phyloP scores from a whole-genome alignment of 2,113 vertebrate genomes.

The Prunella himalayana region DNA sequence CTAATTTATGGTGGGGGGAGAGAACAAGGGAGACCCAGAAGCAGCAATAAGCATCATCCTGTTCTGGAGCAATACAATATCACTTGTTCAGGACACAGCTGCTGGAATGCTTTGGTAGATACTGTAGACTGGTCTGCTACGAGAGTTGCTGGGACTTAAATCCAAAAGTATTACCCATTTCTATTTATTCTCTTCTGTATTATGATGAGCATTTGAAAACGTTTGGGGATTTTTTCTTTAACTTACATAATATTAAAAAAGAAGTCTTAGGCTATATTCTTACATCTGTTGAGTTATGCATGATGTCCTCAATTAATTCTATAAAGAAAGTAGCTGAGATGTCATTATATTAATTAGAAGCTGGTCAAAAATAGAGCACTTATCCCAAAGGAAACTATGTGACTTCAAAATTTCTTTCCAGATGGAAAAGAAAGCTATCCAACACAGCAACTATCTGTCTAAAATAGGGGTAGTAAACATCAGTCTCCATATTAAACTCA shows the following conservation, averaged over 20 bases:
- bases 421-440: neutral
- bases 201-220: neutral
- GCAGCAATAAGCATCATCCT: neutral
- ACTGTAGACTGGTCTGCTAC: neutral
- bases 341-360: constrained; percentile 3
- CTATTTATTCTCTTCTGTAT: neutral
- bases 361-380: neutral
- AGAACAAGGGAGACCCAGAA: constrained; percentile 11
- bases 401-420: neutral
- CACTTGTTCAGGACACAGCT: constrained; percentile 11
- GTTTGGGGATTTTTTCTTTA: neutral
- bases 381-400: neutral
- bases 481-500: neutral
- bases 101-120: neutral
- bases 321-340: neutral
- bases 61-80: neutral
- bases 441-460: neutral
- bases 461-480: neutral
- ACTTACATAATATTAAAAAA: neutral
- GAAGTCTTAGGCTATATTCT: neutral
- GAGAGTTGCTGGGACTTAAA: neutral
- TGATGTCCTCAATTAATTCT: neutral
- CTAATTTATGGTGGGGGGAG: neutral
- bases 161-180: neutral
- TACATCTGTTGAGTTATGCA: neutral